Base-by-base conservation (phyloP, 2,113 vertebrate species). In the Gymnogyps californianus region DNA sequence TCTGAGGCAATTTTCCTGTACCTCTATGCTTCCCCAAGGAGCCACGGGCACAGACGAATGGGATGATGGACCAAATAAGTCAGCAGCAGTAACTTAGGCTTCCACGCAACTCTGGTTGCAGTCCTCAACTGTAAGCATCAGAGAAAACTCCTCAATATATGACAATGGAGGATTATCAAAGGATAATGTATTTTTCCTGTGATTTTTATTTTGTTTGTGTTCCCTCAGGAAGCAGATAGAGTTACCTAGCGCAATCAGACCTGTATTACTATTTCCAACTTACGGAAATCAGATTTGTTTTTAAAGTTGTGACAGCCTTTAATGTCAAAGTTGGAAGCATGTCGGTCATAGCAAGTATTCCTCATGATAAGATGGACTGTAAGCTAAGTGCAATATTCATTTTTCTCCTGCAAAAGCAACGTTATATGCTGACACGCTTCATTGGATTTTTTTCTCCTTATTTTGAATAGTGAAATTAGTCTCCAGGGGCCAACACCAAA, bases 21-120 rank as follows among this genome's bases (percentile, higher is more conserved):
- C 13, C 31, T 34, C 34, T 38, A 4, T 54, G n/a, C 21, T 64
- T 94, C 29, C 22, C 38, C 40, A 51, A 9, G 15, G 17, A 76
- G 15, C 29, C 22, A 16, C 0, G 0, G 25, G 14, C 34, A 58
- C 38, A 69, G 16, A 20, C 0, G 8, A 51, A 14, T 34, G 36
- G 42, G 25, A 55, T 2, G 25, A 55, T 2, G 6, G 57, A 44
- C 28, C 32, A 58, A 49, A 49, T 21, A 4, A 13, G 2, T 38
- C 57, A 55, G n/a, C 44, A 46, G 32, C 6, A 9, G 1, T n/a
- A 80, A 59, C 14, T 51, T 6, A 13, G n/a, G 58, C 40, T 87
- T 66, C 65, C n/a, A 13, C 2, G 3, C 25, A 67, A 8, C 13
- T 64, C 51, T 47, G 13, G 13, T 38, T 74, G 76, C 24, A 44